Base-by-base conservation (phyloP, 2,113 vertebrate genomes). In the Lampris incognitus region DNA sequence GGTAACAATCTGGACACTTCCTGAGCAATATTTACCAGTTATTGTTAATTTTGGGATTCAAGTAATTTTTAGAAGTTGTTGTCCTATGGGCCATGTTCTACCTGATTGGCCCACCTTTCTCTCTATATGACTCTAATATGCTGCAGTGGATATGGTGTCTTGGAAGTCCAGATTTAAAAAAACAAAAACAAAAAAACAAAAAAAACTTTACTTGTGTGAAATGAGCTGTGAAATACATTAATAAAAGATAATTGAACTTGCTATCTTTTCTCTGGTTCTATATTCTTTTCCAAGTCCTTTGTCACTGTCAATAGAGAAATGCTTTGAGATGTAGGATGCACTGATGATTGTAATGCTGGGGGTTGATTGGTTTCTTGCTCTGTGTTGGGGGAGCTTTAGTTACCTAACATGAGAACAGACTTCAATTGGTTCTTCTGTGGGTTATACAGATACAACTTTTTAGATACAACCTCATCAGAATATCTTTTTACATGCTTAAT, bases 161-260 rank as follows among this genome's bases (percentile, higher is more conserved):
- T 79, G 72, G 59, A 72, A 86, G 71, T 84, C 8, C 40, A 76
- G 56, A 78, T 70, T 76, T 37, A 59, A 46, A 72, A 24, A 24
- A 24, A 24, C 24, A 51, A 70, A 69, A 37, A 68, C 72, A 73
- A 65, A 72, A 39, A 24, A 24, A 51, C 68, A 69, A 37, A 68
- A 74, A 73, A 66, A 72, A 39, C 57, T 83, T 69, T 84, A 83
- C 90, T 72, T 87, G 70, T 93, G 84, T 93, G 73, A 87, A 87
- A 78, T 89, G 37, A 89, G 78, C 70, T 92, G 89, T 94, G 83
- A 89, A 89, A 83, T 88, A 36, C 86, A 91, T 88, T 64, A 93
- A 94, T 94, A 92, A 93, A 94, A 79, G 72, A 90, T 68, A 80
- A 78, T 68, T 86, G 66, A 89, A 92, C 89, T 79, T 76, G 87